Evolutionary conservation across 2,888 invertebrate species (phyloP).

Genomic region (Sclerodermus sp.): DNA sequence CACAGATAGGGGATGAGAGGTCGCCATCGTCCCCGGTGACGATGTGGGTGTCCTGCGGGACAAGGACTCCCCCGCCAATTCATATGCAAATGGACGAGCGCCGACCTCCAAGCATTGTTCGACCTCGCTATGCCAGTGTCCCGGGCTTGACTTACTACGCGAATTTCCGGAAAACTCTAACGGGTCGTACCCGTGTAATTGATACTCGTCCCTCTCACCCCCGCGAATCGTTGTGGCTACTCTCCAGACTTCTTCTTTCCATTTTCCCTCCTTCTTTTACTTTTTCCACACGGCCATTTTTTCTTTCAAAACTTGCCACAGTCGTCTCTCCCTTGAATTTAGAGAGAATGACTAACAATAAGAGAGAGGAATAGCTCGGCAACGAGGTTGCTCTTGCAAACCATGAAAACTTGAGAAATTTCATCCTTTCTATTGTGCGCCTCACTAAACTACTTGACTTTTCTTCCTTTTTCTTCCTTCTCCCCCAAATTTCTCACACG

Average conservation of each 20-base stretch:
- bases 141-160: constrained; percentile 53
- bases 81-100: constrained; percentile 56
- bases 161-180: constrained; percentile 56
- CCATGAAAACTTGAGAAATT: too few relatives aligned
- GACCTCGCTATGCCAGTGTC: constrained; percentile 41
- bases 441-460: too few relatives aligned
- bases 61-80: constrained; percentile 41
- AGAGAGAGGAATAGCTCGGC: too few relatives aligned
- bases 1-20: constrained; percentile 2
- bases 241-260: not conserved
- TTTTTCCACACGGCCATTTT: too few relatives aligned
- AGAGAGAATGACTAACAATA: too few relatives aligned
- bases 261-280: not conserved
- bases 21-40: not conserved
- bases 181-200: constrained; percentile 48
- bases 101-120: constrained; percentile 50
- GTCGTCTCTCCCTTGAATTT: too few relatives aligned
- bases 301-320: too few relatives aligned
- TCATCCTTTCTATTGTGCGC: too few relatives aligned
- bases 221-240: constrained; percentile 2
- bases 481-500: too few relatives aligned
- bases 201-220: constrained; percentile 40
- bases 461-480: too few relatives aligned
- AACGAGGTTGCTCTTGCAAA: too few relatives aligned
- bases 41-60: constrained; percentile 15